Evolutionary conservation across 2,888 invertebrate genomes (phyloP), one percentile per base, ranked within the genome.

Genomic region (Magallana nippona): DNA sequence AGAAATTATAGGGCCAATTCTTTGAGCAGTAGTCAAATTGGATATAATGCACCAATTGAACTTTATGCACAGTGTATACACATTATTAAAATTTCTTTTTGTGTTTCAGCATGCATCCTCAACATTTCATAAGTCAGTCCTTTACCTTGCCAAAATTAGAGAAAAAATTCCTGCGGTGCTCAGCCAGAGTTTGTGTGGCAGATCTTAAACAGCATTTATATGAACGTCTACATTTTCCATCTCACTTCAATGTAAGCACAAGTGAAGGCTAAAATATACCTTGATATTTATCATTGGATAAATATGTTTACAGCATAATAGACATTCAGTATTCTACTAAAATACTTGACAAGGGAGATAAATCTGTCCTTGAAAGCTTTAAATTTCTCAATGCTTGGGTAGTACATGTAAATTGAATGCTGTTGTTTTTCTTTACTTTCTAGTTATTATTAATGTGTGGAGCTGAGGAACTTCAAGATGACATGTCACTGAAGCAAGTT

Each of bases 81-180:
- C 44, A 44, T 44, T 44, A n/a, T 78, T n/a, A n/a, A n/a, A 44
- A 13, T 17, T 10, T 17, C 60, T 83, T 27, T 57, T 15, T 60
- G 82, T 84, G 32, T 88, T 89, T 63, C 89, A 92, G 92, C 62
- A 79, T 84, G 71, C 91, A 91, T 85, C 85, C 87, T 55, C 85
- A 88, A 15, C 86, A 86, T 55, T 81, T 88, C 32, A 79, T 85
- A 55, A 88, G 87, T 10, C 88, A 89, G 82, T 85, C 85, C 10
- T 86, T 89, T 77, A 86, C 87, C 3, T 83, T 93, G 77, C 88
- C 88, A 15, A 84, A 88, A 8, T 86, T 94, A 80, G 91, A 92
- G 80, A 92, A 91, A 86, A 93, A 93, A 85, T 94, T 93, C 89
- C 87, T 94, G 5, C 89, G 93, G 8, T 94, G 94, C 84, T 93